Evolutionary conservation across 2,113 vertebrate genomes (phyloP).

Genomic region (Cervus canadensis): DNA sequence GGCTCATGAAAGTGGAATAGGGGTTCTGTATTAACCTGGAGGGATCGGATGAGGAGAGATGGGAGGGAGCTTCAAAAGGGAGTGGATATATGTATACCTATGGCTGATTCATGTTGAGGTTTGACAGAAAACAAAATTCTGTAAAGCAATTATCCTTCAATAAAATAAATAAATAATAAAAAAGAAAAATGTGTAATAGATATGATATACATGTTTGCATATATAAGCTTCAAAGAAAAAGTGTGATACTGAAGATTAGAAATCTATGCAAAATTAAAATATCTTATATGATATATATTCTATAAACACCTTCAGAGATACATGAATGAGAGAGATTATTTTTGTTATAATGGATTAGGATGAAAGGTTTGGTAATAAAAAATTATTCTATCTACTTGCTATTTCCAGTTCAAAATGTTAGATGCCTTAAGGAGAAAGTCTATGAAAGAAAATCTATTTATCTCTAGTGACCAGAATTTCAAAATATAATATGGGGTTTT

Average conservation of each 20-base stretch:
- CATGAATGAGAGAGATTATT: background rate
- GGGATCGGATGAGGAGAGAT: background rate
- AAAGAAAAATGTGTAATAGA: background rate
- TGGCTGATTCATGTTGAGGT: background rate
- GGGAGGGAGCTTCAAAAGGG: background rate
- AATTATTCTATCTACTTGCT: background rate
- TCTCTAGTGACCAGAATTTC: background rate
- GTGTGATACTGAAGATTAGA: background rate
- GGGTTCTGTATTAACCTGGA: background rate
- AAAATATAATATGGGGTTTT: background rate
- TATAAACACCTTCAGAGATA: background rate
- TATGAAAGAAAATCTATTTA: background rate
- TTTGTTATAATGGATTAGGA: conserved; percentile 1
- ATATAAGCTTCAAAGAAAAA: background rate
- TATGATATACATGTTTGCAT: background rate
- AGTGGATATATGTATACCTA: background rate
- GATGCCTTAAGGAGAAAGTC: background rate
- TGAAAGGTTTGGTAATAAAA: background rate
- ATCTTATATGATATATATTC: background rate
- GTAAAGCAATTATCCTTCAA: background rate
- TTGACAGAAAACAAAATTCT: background rate
- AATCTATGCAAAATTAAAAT: background rate
- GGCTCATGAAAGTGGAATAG: background rate
- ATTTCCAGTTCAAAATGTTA: background rate
- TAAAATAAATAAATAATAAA: background rate